Percentiles rank a stretch among this genome's conserved stretches.
Conservation (phyloP, 1,140 invertebrate genomes). For the Solenopsis fugax region DNA sequence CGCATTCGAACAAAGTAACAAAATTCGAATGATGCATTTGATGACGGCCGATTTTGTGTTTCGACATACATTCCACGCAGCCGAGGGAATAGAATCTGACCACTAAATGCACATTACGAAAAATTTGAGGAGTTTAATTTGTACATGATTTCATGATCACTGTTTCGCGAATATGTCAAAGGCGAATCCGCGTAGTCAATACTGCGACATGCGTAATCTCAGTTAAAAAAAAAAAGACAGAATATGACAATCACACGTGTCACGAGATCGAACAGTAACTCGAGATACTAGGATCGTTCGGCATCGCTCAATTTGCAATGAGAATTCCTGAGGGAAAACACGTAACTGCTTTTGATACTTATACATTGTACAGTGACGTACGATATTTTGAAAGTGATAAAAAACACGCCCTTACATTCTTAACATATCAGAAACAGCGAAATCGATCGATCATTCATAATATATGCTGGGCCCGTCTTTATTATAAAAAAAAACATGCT, state of each 20-base stretch:
- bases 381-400: conserved; percentile 52
- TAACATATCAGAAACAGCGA: conserved; percentile 49
- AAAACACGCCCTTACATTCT: conserved; percentile 51
- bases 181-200: conserved; percentile 19
- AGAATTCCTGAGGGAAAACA: conserved; percentile 46
- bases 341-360: conserved; percentile 62
- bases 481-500: background rate
- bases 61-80: conserved; percentile 35
- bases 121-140: background rate
- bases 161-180: conserved; percentile 29
- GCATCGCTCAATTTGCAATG: conserved; percentile 63
- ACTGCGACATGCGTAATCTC: conserved; percentile 54
- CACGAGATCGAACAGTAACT: conserved; percentile 54
- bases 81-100: conserved; percentile 5
- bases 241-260: conserved; percentile 59
- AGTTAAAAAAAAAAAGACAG: conserved; percentile 28
- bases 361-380: conserved; percentile 51
- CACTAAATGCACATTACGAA: conserved; percentile 4
- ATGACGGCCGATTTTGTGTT: conserved; percentile 25
- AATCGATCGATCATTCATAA: conserved; percentile 42
- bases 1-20: background rate
- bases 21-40: conserved; percentile 11
- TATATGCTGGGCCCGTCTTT: background rate
- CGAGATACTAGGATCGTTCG: conserved; percentile 51
- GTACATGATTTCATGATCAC: conserved; percentile 11